phyloP scores from a whole-genome alignment of 2,888 invertebrate genomes.

The Endomychus coccineus region DNA sequence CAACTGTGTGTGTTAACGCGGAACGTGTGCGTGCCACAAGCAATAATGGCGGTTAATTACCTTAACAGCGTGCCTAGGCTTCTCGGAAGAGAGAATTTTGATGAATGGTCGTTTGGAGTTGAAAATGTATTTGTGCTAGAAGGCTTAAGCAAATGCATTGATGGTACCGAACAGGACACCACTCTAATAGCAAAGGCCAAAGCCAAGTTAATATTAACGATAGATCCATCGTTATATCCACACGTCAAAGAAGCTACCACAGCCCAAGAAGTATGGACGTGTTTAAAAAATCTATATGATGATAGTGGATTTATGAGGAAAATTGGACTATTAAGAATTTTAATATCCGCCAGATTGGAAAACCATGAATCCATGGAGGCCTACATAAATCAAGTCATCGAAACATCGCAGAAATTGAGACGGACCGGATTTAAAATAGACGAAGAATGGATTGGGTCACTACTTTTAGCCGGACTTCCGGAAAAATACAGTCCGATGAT shows the following conservation, averaged over 20 bases:
- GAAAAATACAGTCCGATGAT: conserved; percentile 21
- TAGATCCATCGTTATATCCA: conserved; percentile 23
- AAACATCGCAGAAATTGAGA: conserved; percentile 18
- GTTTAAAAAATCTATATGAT: conserved; percentile 23
- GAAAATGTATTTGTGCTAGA: no score
- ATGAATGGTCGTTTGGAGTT: no score
- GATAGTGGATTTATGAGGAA: conserved; percentile 27
- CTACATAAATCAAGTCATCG: conserved; percentile 27
- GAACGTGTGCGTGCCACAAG: no score
- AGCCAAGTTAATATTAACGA: conserved; percentile 25
- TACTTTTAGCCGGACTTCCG: conserved; percentile 19
- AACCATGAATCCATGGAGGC: conserved; percentile 25
- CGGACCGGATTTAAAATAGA: conserved; percentile 24
- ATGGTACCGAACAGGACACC: no score
- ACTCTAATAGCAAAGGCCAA: conserved; percentile 22
- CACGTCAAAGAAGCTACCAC: conserved; percentile 23
- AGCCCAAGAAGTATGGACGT: conserved; percentile 24
- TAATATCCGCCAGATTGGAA: conserved; percentile 27
- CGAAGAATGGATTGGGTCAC: conserved; percentile 25
- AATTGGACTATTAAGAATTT: conserved; percentile 26
- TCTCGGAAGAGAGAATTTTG: no score
- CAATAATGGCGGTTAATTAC: no score
- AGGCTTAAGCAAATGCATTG: no score
- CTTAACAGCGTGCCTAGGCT: no score
- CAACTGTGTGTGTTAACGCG: no score